Conservation (phyloP, 92 coral and sea anemone genomes). For the Porites rus region DNA sequence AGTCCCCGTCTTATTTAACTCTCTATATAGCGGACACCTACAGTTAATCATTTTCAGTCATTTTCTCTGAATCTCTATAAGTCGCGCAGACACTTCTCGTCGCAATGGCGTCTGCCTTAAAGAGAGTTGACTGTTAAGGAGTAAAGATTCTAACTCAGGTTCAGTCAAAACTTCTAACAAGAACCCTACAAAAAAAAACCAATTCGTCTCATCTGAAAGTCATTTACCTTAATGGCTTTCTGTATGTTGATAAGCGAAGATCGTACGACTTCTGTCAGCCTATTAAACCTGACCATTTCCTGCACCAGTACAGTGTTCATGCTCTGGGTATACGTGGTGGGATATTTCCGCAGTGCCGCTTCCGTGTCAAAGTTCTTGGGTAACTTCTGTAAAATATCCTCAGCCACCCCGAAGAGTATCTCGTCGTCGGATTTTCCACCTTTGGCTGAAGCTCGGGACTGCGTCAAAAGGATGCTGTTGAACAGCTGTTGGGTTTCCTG, state of each 20-base stretch:
- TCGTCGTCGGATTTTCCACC: conserved; percentile 98
- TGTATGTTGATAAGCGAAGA: conserved; percentile 92
- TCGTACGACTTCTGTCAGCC: conserved; percentile 96
- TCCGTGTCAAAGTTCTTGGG: conserved; percentile 94
- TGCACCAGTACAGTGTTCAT: conserved; percentile 99
- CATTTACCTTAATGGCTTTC: conserved; percentile 94
- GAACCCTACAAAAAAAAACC: not conserved
- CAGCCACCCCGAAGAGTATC: conserved; percentile 89
- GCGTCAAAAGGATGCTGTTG: conserved; percentile 93
- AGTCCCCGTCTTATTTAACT: too few species aligned
- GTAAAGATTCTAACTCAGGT: too few species aligned
- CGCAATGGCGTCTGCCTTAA: too few species aligned
- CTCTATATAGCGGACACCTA: too few species aligned
- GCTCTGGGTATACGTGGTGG: conserved; percentile 98
- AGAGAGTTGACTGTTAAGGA: too few species aligned
- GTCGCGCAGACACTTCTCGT: too few species aligned
- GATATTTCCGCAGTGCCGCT: conserved; percentile 93
- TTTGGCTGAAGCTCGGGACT: conserved; percentile 94
- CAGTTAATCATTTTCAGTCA: too few species aligned
- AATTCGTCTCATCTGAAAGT: too few species aligned
- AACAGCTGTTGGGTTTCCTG: conserved; percentile 89
- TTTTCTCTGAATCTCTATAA: too few species aligned
- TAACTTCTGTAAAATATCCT: conserved; percentile 91
- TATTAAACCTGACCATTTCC: conserved; percentile 98
- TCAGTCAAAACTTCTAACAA: not conserved